Percentiles rank a stretch among this genome's conserved stretches.
Evolutionary conservation across 2,797 vertebrate species (phyloP).

Genomic region (Netta rufina): DNA sequence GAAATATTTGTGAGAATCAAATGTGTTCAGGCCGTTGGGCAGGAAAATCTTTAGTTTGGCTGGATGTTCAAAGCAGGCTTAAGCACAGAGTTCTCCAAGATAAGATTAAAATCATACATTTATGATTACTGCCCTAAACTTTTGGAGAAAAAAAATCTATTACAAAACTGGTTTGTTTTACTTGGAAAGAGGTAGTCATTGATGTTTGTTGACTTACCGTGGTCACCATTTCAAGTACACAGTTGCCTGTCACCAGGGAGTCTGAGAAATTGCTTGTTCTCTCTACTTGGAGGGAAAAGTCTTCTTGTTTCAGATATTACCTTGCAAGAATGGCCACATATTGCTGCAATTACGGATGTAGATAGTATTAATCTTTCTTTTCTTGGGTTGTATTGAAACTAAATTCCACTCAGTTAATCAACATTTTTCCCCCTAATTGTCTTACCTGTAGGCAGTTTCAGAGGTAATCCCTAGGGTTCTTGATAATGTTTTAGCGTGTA

Average conservation of each 20-base stretch:
- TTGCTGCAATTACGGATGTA: background rate
- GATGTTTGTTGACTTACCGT: background rate
- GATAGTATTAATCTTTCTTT: background rate
- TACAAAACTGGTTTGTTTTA: constrained; percentile 43
- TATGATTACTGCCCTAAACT: background rate
- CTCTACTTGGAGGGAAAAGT: background rate
- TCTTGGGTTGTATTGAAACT: background rate
- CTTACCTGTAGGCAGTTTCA: background rate
- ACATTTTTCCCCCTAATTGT: background rate
- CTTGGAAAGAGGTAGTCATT: background rate
- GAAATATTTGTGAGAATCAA: background rate
- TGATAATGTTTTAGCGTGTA: background rate
- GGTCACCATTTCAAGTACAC: background rate
- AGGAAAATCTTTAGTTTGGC: constrained; percentile 56
- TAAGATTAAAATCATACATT: constrained; percentile 19
- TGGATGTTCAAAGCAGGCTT: constrained; percentile 24
- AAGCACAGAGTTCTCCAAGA: background rate
- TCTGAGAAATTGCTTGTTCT: background rate
- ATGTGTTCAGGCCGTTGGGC: constrained; percentile 21
- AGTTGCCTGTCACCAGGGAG: background rate
- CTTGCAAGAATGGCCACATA: background rate
- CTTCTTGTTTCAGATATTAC: background rate
- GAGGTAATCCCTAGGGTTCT: background rate
- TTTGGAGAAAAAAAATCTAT: background rate
- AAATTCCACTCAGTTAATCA: background rate